A percentile compares a stretch with the other conserved stretches of the same genome.
Evolutionary conservation across 1,140 invertebrate species (phyloP).

Genomic region (Drosophila sproati): DNA sequence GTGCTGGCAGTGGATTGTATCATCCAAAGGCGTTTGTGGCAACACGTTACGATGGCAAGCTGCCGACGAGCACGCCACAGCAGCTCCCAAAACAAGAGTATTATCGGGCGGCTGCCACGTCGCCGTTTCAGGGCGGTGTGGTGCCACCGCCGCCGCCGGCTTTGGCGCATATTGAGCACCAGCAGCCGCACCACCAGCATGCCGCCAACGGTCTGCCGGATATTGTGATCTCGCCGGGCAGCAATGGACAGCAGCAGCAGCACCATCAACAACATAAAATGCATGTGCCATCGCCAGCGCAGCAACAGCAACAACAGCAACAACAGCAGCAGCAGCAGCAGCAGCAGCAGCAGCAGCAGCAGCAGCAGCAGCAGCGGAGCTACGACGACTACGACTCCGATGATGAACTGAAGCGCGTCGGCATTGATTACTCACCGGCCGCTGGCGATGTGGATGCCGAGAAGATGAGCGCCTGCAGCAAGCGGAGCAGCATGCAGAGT

Average conservation of each 20-base stretch:
- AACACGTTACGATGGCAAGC: constrained; percentile 70
- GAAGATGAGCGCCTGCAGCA: constrained; percentile 89
- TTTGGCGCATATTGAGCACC: constrained; percentile 53
- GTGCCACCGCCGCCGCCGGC: constrained; percentile 57
- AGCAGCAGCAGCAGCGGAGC: constrained; percentile 85
- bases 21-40: constrained; percentile 72
- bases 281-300: constrained; percentile 58
- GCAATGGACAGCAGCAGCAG: constrained; percentile 79
- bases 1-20: constrained; percentile 21
- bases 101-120: constrained; percentile 83
- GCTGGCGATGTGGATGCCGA: constrained; percentile 88
- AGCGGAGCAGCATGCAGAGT: constrained; percentile 95
- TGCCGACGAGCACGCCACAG: constrained; percentile 53
- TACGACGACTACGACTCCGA: constrained; percentile 96
- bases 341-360: constrained; percentile 85
- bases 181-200: constrained; percentile 36
- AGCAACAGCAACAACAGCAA: constrained; percentile 54
- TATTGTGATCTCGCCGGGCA: constrained; percentile 81
- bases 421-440: constrained; percentile 92
- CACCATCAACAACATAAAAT: constrained; percentile 62
- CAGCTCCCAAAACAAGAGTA: constrained; percentile 81
- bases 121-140: constrained; percentile 73
- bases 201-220: constrained; percentile 66
- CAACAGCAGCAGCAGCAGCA: constrained; percentile 85
- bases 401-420: constrained; percentile 94